A percentile compares a stretch with the other conserved stretches of the same genome.
Evolutionary conservation across 2,797 vertebrate species (phyloP).

Genomic region (Sus cebifrons): DNA sequence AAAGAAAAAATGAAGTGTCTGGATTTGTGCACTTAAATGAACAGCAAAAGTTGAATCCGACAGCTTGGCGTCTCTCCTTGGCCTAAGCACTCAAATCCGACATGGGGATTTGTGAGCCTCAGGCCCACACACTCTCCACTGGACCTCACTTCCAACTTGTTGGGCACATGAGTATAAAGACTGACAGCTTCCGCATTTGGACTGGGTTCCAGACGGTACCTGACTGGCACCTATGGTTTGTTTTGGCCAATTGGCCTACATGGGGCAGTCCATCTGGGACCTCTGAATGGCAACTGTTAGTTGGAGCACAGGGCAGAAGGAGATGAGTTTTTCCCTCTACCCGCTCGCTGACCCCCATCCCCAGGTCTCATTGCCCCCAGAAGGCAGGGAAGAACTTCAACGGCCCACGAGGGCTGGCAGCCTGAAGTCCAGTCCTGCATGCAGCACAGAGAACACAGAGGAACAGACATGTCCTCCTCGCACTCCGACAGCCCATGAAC

Average conservation of each 20-base stretch:
- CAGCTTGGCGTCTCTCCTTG: slow-evolving; percentile 66
- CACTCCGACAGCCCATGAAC: neutral
- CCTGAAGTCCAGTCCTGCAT: neutral
- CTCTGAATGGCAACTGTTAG: slow-evolving; percentile 50
- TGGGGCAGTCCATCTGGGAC: slow-evolving; percentile 19
- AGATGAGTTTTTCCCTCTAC: neutral
- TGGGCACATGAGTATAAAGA: slow-evolving; percentile 3
- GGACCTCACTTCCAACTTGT: slow-evolving; percentile 40
- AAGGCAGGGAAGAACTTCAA: neutral
- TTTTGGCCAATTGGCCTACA: slow-evolving; percentile 27
- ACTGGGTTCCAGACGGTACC: slow-evolving; percentile 59
- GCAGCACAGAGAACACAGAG: neutral
- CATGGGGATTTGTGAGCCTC: slow-evolving; percentile 21
- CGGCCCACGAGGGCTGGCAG: neutral
- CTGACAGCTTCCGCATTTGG: slow-evolving; percentile 17
- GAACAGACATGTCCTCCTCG: neutral
- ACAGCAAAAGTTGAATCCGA: slow-evolving; percentile 67
- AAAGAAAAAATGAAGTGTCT: neutral
- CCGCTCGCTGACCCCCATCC: neutral
- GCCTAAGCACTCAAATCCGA: slow-evolving; percentile 13
- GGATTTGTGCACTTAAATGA: slow-evolving; percentile 69
- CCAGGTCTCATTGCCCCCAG: neutral
- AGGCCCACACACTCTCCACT: neutral
- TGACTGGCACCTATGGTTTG: slow-evolving; percentile 52
- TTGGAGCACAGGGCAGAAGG: neutral